A percentile compares a stretch with the other conserved stretches of the same genome.
Conservation (phyloP, 2,797 vertebrate genomes). For the Xyrichtys novacula region DNA sequence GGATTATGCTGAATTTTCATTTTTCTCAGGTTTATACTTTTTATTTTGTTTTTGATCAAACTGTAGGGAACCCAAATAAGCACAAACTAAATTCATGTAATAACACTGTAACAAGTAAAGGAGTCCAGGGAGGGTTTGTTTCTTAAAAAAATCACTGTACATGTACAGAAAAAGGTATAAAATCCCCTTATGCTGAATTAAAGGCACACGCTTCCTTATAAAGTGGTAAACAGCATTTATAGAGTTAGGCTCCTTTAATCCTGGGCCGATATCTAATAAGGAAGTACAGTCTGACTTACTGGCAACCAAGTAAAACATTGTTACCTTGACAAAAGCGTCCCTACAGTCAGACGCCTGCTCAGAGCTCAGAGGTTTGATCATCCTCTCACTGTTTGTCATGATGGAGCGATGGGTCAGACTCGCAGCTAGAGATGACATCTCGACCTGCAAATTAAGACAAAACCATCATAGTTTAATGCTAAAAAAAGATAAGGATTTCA, state of each 20-base stretch:
- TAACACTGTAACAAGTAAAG: not conserved
- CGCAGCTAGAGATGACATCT: conserved; percentile 77
- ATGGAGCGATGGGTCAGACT: conserved; percentile 91
- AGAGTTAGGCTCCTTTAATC: not conserved
- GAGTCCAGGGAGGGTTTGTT: not conserved
- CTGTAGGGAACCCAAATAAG: too few relatives aligned
- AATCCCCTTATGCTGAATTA: not conserved
- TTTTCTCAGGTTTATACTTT: too few relatives aligned
- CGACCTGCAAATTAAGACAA: conserved; percentile 76
- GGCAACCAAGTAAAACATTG: not conserved
- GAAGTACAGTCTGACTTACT: conserved; percentile 14
- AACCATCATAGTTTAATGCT: not conserved
- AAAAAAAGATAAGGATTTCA: not conserved
- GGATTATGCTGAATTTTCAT: too few relatives aligned
- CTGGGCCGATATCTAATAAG: conserved; percentile 22
- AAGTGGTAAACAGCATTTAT: not conserved
- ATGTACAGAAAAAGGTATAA: conserved; percentile 6
- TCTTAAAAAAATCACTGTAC: not conserved
- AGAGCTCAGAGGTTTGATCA: conserved; percentile 89
- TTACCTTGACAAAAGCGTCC: conserved; percentile 95
- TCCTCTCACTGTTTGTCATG: conserved; percentile 87
- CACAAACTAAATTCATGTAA: not conserved
- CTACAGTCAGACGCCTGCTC: conserved; percentile 89
- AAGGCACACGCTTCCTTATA: not conserved
- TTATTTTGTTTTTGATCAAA: too few relatives aligned